Evolutionary conservation across 2,888 invertebrate genomes (phyloP), one percentile per base, ranked within the genome.

Genomic region (Strigamia crassipes): DNA sequence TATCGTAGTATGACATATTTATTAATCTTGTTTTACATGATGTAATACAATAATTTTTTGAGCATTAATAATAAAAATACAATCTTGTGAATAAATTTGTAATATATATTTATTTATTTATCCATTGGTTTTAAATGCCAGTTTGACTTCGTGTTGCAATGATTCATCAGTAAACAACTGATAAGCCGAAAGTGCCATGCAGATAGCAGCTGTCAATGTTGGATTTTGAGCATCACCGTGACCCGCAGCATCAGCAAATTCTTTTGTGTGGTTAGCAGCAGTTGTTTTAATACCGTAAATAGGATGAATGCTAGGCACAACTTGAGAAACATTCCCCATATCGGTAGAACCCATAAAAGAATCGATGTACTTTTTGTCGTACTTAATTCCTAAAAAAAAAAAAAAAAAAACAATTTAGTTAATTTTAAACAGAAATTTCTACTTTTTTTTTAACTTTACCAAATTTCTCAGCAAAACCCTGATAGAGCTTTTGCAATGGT

Each of bases 291-390:
- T 83, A 6, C 81, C 82, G 81, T 82, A 84, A 12, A 82, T 82
- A 1, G 84, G 84, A 82, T 87, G 87, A 13, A 87, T 86, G 81
- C 86, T 86, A 4, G 87, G 87, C 18, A 87, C 84, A 10, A 86
- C 85, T 61, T 86, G 85, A 3, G 87, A 86, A 6, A 87, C 86
- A 83, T 87, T 87, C 1, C 87, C 87, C 86, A 87, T 87, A 78
- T 87, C 87, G 4, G 87, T 86, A 6, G 87, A 87, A 1, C 87
- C 87, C 80, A 82, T 83, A 73, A 84, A 84, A 10, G 82, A 82
- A 18, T 78, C 80, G 1, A 42, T 41, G 61, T 83, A 73, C 73
- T 79, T 78, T 79, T 84, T 84, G 46, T 82, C 79, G 78, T 83
- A 84, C 23, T 83, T 38, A 6, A 83, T 81, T 18, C 84, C 84